A percentile compares a stretch with the other conserved stretches of the same genome.
These are phyloP conservation scores for Drosophila hydei DNA, from an alignment of 1,140 invertebrate genomes.

Conservation along the genomic window DNA sequence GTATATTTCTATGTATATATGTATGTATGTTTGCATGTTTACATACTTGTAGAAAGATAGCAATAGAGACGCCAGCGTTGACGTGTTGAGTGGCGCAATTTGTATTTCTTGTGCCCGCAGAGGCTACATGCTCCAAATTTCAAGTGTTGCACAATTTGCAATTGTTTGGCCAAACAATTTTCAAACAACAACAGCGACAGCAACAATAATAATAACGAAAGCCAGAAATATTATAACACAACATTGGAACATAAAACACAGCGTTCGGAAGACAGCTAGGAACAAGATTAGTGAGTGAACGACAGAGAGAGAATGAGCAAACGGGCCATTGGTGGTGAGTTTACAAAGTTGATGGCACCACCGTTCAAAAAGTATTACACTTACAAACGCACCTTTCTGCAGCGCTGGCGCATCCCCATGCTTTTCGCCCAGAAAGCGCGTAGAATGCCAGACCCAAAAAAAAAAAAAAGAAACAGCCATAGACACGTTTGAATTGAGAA, in stretches of 20 bases:
- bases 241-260: not conserved
- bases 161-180: slow-evolving; percentile 70
- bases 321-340: slow-evolving; percentile 44
- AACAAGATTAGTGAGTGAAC: not conserved
- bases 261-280: not conserved
- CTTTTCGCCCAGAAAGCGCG: slow-evolving; percentile 24
- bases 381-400: slow-evolving; percentile 32
- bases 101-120: slow-evolving; percentile 21
- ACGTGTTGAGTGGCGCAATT: slow-evolving; percentile 37
- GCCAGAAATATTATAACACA: slow-evolving; percentile 21
- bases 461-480: slow-evolving; percentile 11
- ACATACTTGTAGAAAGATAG: slow-evolving; percentile 13
- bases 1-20: not conserved
- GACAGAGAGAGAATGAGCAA: not conserved
- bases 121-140: slow-evolving; percentile 44
- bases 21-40: slow-evolving; percentile 2
- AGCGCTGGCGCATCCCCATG: slow-evolving; percentile 22
- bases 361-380: not conserved
- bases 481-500: too few relatives aligned
- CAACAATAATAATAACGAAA: not conserved
- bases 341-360: slow-evolving; percentile 26
- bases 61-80: slow-evolving; percentile 5
- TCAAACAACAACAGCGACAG: slow-evolving; percentile 28
- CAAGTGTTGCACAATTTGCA: slow-evolving; percentile 59
- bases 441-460: slow-evolving; percentile 40